Evolutionary conservation across 2,888 invertebrate species (phyloP), one percentile per base, ranked within the genome.

Genomic region (Zaprionus bogoriensis): DNA sequence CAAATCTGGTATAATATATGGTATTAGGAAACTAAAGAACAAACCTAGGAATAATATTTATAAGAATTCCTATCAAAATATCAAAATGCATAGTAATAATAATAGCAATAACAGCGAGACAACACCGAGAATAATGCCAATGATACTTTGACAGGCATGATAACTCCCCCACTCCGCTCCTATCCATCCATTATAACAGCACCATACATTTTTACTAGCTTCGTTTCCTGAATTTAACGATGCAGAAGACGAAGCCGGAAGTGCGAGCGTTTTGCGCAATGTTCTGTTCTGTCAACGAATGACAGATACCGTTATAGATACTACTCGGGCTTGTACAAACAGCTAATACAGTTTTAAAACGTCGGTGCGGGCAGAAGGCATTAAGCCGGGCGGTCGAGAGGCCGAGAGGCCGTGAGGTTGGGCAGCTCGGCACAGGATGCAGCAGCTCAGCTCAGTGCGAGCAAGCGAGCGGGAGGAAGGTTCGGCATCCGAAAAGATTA

Each of bases 191-290:
- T 57, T 53, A 63, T 39, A 60, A 48, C 47, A 70, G 44, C 64
- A 48, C 48, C 27, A 39, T 52, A 62, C 54, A 67, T 60, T 62
- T 74, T 55, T 69, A 67, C 69, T 63, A 60, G 69, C 58, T 74
- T 17, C 81, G 74, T 77, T 83, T 81, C 80, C 80, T 80, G 84
- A 30, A 60, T 69, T 76, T 86, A 81, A 81, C 87, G 80, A 80
- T 78, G 75, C 78, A 67, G 65, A 73, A 73, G 69, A 45, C 55
- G 72, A 25, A 74, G 64, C 81, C 80, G 80, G 80, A 81, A 83
- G 83, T 86, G 80, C 87, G 86, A 82, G 66, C 83, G 70, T 68
- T 84, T 71, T 77, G 78, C 85, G 78, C 79, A 85, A 63, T 67
- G 64, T 52, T 54, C 68, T 71, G 58, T 52, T 58, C 71, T 74